Conservation (phyloP, 2,888 invertebrate genomes). For the Melieria omissa region DNA sequence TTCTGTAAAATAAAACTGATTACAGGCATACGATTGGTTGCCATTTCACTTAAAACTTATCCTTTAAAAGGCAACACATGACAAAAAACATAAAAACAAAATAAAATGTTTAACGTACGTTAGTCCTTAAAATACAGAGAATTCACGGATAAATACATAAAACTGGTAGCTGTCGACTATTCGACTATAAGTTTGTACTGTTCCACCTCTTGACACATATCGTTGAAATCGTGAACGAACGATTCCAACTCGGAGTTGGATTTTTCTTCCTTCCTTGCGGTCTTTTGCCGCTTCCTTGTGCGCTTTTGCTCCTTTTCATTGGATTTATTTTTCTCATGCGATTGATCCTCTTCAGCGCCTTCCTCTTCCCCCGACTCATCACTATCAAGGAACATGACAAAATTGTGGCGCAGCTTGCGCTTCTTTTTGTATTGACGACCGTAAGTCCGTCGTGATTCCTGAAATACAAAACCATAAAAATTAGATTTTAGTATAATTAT, state of each 20-base stretch:
- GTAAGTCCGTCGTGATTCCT: conserved; percentile 60
- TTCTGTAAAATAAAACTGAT: no score
- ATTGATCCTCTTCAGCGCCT: conserved; percentile 43
- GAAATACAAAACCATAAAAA: conserved; percentile 23
- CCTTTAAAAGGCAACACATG: conserved; percentile 16
- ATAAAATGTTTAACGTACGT: neutral
- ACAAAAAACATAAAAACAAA: neutral
- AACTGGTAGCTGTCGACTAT: conserved; percentile 32
- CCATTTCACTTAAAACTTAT: no score
- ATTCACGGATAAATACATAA: neutral
- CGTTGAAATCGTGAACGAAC: conserved; percentile 60
- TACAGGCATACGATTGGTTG: no score
- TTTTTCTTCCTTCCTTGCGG: conserved; percentile 41
- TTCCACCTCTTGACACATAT: conserved; percentile 60
- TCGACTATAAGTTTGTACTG: conserved; percentile 59
- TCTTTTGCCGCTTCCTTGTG: conserved; percentile 47
- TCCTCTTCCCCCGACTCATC: conserved; percentile 54
- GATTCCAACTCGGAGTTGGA: conserved; percentile 49
- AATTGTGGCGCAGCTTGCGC: conserved; percentile 52
- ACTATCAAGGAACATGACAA: conserved; percentile 53
- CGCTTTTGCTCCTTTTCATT: conserved; percentile 29
- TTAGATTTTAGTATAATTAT: neutral
- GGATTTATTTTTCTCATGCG: conserved; percentile 41
- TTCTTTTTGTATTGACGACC: conserved; percentile 53
- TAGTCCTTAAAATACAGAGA: neutral